Percentiles rank a stretch among this genome's conserved stretches.
These are phyloP conservation scores for Panagrolaimus sp. DNA, from an alignment of 1,140 invertebrate species.

Conservation along the genomic window DNA sequence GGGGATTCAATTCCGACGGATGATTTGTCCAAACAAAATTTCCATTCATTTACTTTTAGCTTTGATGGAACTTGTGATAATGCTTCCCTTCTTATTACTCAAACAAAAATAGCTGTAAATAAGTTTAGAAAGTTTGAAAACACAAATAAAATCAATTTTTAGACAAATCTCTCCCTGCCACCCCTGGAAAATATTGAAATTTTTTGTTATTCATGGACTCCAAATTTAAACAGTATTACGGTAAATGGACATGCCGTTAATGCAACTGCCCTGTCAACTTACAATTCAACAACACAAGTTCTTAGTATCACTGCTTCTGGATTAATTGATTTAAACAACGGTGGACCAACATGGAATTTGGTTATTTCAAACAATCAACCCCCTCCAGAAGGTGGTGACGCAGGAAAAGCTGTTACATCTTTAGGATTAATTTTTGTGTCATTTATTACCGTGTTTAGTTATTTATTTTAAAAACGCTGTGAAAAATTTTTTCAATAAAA, in stretches of 20 bases:
- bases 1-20: conserved; percentile 19
- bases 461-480: too few relatives aligned
- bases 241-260: conserved; percentile 25
- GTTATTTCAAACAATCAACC: too few relatives aligned
- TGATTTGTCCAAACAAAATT: conserved; percentile 19
- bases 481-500: too few relatives aligned
- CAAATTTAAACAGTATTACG: conserved; percentile 19
- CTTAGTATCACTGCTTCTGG: background rate
- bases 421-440: too few relatives aligned
- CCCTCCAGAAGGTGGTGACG: too few relatives aligned
- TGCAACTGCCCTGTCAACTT: conserved; percentile 14
- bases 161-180: background rate
- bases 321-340: conserved; percentile 21
- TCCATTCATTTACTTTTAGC: conserved; percentile 25
- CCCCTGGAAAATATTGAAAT: conserved; percentile 24
- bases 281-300: conserved; percentile 19
- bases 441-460: too few relatives aligned
- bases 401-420: too few relatives aligned
- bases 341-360: background rate
- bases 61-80: conserved; percentile 14
- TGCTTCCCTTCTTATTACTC: conserved; percentile 9
- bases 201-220: conserved; percentile 19
- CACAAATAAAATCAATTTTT: background rate
- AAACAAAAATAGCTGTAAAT: background rate
- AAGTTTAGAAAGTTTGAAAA: background rate